phyloP scores from a whole-genome alignment of 2,888 invertebrate species.

The Heliconius cydno region DNA sequence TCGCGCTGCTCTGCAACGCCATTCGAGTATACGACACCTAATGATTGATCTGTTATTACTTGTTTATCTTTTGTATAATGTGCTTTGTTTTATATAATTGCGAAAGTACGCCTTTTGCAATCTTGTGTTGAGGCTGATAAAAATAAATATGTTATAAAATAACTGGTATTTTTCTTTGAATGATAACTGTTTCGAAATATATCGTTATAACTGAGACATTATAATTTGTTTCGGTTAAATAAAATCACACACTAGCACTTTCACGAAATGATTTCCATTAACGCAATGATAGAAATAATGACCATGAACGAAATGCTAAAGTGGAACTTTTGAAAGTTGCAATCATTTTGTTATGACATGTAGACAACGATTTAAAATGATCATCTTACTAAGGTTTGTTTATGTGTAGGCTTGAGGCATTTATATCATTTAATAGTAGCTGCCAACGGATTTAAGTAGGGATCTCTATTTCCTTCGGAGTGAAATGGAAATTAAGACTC shows the following conservation, averaged over 20 bases:
- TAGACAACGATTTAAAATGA: constrained; percentile 15
- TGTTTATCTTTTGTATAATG: constrained; percentile 66
- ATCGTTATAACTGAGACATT: constrained; percentile 3
- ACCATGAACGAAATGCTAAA: constrained; percentile 36
- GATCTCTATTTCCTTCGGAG: neutral
- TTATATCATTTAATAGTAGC: neutral
- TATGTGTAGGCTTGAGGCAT: neutral
- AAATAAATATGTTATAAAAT: constrained; percentile 71
- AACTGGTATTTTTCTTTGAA: constrained; percentile 25
- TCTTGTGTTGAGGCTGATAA: constrained; percentile 78
- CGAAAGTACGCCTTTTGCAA: constrained; percentile 59
- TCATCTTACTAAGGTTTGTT: neutral
- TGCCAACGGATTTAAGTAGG: neutral
- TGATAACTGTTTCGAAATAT: neutral
- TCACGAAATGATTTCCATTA: constrained; percentile 34
- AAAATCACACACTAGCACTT: constrained; percentile 27
- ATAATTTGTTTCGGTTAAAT: constrained; percentile 19
- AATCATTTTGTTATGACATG: constrained; percentile 19
- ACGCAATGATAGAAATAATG: constrained; percentile 36
- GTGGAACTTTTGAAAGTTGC: constrained; percentile 37
- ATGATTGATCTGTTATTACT: constrained; percentile 75
- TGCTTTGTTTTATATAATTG: constrained; percentile 74
- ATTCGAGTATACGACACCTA: constrained; percentile 55
- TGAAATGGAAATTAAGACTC: neutral
- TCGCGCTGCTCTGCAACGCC: constrained; percentile 64